Evolutionary conservation across 2,888 invertebrate genomes (phyloP).

Genomic region (Brachyptera risi): DNA sequence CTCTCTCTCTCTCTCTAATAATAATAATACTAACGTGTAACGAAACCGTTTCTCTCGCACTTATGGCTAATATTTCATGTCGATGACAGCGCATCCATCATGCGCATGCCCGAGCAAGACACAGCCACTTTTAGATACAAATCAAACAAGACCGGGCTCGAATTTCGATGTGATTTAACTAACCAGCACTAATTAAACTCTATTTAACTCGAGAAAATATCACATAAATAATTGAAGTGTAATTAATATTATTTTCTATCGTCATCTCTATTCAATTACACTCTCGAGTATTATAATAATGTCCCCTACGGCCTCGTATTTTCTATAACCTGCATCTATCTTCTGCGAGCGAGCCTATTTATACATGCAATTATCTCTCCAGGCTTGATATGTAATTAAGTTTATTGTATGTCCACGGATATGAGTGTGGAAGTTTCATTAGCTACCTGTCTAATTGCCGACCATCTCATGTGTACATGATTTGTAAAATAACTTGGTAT

Average conservation of each 20-base stretch:
- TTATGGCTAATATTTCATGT: slow-evolving; percentile 11
- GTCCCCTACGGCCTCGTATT: not conserved
- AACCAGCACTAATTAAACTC: not conserved
- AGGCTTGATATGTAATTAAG: too few relatives aligned
- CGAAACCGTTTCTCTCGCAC: slow-evolving; percentile 4
- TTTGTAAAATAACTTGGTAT: too few relatives aligned
- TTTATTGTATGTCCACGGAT: not conserved
- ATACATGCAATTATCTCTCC: not conserved
- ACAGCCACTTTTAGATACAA: too few relatives aligned
- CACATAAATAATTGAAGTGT: not conserved
- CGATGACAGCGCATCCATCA: slow-evolving; percentile 25
- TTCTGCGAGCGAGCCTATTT: too few relatives aligned
- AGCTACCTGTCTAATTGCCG: not conserved
- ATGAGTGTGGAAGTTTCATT: not conserved
- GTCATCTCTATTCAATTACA: slow-evolving; percentile 8
- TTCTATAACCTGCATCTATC: not conserved
- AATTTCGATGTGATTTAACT: too few relatives aligned
- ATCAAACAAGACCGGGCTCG: too few relatives aligned
- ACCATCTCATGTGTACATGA: too few relatives aligned
- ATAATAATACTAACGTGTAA: slow-evolving; percentile 8
- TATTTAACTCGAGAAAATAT: not conserved
- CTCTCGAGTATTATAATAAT: not conserved
- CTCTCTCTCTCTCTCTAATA: not conserved
- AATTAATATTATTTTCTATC: not conserved
- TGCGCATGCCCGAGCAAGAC: too few relatives aligned